These are phyloP conservation scores for Dastarcus helophoroides DNA, from an alignment of 2,888 invertebrate genomes.

Conservation along the genomic window DNA sequence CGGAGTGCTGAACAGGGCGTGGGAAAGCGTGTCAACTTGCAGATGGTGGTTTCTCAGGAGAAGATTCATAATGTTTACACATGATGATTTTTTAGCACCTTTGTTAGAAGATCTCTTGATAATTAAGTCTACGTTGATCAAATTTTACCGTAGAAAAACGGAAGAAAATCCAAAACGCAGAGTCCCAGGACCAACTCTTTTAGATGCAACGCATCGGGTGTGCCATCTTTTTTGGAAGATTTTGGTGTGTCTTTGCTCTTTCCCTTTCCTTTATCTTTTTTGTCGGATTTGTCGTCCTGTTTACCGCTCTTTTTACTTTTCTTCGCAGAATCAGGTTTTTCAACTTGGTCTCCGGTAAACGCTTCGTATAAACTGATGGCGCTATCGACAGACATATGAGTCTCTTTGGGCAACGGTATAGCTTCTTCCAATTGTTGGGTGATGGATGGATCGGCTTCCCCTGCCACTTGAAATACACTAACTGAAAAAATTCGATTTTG, in stretches of 20 bases:
- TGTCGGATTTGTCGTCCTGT: too few species aligned
- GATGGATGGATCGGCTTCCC: constrained; percentile 17
- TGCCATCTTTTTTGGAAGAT: constrained; percentile 2
- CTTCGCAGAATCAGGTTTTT: constrained; percentile 9
- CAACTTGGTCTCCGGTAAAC: constrained; percentile 20
- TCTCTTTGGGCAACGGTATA: constrained; percentile 8
- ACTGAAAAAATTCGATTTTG: too few species aligned
- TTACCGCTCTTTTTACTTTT: constrained; percentile 6
- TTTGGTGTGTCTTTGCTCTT: constrained; percentile 11
- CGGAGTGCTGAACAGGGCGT: too few species aligned
- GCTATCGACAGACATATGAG: constrained; percentile 19
- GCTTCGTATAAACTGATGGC: constrained; percentile 24
- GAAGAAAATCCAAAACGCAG: constrained; percentile 21
- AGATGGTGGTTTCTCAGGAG: too few species aligned
- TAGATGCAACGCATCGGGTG: too few species aligned
- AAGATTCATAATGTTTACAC: too few species aligned
- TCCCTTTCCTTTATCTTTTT: constrained; percentile 14
- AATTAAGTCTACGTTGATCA: constrained; percentile 4
- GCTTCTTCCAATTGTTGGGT: constrained; percentile 18
- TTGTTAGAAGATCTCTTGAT: constrained; percentile 1
- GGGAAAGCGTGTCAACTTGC: too few species aligned
- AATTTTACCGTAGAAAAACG: constrained; percentile 19
- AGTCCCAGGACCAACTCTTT: constrained; percentile 18
- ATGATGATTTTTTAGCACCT: too few species aligned
- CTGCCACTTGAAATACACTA: constrained; percentile 20